A percentile compares a stretch with the other conserved stretches of the same genome.
These are phyloP conservation scores for Pygathrix nemaeus DNA, from an alignment of 2,113 vertebrate genomes.

Conservation along the genomic window DNA sequence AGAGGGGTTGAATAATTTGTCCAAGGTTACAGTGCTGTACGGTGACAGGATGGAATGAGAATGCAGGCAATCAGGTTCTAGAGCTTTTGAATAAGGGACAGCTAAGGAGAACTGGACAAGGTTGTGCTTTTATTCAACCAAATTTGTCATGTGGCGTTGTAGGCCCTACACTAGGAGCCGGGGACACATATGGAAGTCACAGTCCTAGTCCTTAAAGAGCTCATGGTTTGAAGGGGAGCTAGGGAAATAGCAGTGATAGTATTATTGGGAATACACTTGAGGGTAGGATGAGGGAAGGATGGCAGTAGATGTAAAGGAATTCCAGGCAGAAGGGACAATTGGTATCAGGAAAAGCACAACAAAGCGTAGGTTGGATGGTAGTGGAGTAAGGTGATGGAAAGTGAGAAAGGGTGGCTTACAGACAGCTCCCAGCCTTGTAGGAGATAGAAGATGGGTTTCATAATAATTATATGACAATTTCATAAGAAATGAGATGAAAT, in stretches of 20 bases:
- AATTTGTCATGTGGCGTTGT: neutral
- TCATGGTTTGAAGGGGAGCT: neutral
- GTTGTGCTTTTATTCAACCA: neutral
- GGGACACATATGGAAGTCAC: neutral
- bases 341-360: neutral
- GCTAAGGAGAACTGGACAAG: neutral
- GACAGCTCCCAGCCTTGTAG: neutral
- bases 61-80: neutral
- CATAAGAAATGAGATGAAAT: neutral
- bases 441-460: neutral
- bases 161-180: neutral
- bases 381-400: neutral
- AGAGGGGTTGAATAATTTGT: neutral
- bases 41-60: neutral
- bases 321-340: neutral
- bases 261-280: neutral
- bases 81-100: neutral
- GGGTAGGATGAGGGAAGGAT: neutral
- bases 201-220: neutral
- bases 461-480: no score
- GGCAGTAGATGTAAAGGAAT: neutral
- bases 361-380: neutral
- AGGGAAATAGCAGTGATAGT: neutral
- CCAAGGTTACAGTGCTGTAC: neutral
- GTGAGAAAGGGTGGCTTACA: neutral